Conservation (phyloP, 2,888 invertebrate genomes). For the Drosophila monieri region DNA sequence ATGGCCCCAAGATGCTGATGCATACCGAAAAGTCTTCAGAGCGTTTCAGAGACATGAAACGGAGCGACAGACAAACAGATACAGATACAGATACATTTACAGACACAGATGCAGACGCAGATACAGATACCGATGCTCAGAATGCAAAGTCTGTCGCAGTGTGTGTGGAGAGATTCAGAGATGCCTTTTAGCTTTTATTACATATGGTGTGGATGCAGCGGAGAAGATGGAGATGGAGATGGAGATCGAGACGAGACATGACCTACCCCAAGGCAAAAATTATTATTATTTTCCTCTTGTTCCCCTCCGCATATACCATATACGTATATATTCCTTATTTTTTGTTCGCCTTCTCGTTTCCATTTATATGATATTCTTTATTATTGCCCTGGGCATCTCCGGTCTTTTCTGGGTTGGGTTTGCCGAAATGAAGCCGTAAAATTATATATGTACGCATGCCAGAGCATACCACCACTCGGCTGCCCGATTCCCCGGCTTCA, state of each 20-base stretch:
- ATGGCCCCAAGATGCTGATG: constrained; percentile 51
- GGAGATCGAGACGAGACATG: constrained; percentile 56
- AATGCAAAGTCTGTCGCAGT: constrained; percentile 3
- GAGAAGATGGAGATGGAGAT: constrained; percentile 11
- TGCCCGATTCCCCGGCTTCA: constrained; percentile 24
- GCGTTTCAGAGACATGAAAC: constrained; percentile 66
- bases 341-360: constrained; percentile 44
- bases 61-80: constrained; percentile 56
- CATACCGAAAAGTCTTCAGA: constrained; percentile 58
- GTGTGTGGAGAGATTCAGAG: constrained; percentile 9
- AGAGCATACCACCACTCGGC: constrained; percentile 25
- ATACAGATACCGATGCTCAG: constrained; percentile 20
- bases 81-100: constrained; percentile 34
- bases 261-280: constrained; percentile 81
- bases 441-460: constrained; percentile 63
- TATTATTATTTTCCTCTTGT: constrained; percentile 70
- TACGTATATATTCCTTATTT: constrained; percentile 27
- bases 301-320: constrained; percentile 21
- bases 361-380: constrained; percentile 45
- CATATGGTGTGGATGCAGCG: constrained; percentile 46
- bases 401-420: constrained; percentile 52
- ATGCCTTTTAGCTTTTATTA: constrained; percentile 64
- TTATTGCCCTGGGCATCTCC: constrained; percentile 63
- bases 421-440: constrained; percentile 67
- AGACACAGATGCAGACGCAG: constrained; percentile 18